phyloP scores from a whole-genome alignment of 2,888 invertebrate genomes.

The Dendrolimus houi region DNA sequence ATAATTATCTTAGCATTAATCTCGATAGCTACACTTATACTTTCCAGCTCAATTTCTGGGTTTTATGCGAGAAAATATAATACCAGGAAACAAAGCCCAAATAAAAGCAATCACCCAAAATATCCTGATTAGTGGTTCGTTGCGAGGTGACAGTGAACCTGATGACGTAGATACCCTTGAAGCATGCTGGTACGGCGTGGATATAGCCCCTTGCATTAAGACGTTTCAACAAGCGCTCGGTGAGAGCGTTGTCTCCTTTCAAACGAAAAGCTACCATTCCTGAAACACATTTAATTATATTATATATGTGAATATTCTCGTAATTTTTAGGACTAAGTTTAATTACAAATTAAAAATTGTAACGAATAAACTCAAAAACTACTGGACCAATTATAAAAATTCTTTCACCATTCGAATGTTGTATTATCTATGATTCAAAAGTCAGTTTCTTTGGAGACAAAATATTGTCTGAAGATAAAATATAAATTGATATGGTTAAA shows the following conservation, averaged over 20 bases:
- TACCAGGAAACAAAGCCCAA: too few species aligned
- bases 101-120: constrained; percentile 54
- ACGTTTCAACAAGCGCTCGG: constrained; percentile 90
- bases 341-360: too few species aligned
- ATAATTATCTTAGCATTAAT: too few species aligned
- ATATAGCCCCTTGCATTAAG: constrained; percentile 91
- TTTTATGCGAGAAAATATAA: too few species aligned
- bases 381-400: too few species aligned
- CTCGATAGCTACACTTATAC: too few species aligned
- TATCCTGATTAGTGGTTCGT: constrained; percentile 86
- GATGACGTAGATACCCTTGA: constrained; percentile 93
- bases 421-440: too few species aligned
- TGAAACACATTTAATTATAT: constrained; percentile 19
- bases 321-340: too few species aligned
- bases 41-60: too few species aligned
- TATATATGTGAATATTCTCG: too few species aligned
- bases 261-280: constrained; percentile 95
- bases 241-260: constrained; percentile 89
- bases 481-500: neutral
- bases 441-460: neutral
- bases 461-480: neutral
- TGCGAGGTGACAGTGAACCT: constrained; percentile 96
- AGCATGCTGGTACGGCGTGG: constrained; percentile 95
- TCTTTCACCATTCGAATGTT: too few species aligned
- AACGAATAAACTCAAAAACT: too few species aligned